Conservation (phyloP, 2,888 invertebrate genomes). For the Cryptus viduatorius region DNA sequence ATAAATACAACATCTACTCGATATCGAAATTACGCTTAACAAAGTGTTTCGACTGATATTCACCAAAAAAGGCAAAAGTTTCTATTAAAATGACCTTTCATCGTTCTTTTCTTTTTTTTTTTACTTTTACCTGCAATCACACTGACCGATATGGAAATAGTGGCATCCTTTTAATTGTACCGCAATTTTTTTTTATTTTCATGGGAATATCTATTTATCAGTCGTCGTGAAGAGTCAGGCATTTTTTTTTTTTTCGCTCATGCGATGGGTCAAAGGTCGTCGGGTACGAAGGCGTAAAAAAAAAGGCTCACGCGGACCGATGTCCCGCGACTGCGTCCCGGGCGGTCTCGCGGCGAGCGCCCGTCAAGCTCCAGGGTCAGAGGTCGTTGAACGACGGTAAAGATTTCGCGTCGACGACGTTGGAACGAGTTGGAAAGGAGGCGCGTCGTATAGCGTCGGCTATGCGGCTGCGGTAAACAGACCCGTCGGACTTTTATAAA, state of each 20-base stretch:
- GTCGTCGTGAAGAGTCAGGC: background rate
- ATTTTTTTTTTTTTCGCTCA: background rate
- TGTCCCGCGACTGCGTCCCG: slow-evolving; percentile 63
- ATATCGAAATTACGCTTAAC: background rate
- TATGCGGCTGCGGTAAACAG: slow-evolving; percentile 70
- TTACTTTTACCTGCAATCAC: slow-evolving; percentile 18
- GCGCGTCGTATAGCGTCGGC: slow-evolving; percentile 30
- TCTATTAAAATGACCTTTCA: background rate
- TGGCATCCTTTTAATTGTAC: background rate
- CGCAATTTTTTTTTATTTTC: background rate
- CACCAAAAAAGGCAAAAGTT: background rate
- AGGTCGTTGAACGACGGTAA: slow-evolving; percentile 72
- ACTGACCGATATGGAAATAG: slow-evolving; percentile 26
- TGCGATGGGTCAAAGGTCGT: slow-evolving; percentile 55
- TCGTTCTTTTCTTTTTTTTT: background rate
- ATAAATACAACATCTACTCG: background rate
- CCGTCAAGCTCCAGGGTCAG: slow-evolving; percentile 70
- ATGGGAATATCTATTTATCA: slow-evolving; percentile 21
- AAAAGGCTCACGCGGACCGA: slow-evolving; percentile 57
- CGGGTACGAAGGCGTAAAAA: slow-evolving; percentile 42
- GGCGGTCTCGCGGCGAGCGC: slow-evolving; percentile 60
- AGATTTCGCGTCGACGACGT: slow-evolving; percentile 69
- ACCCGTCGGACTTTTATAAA: slow-evolving; percentile 27
- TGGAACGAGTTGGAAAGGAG: slow-evolving; percentile 51
- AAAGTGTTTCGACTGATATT: background rate